phyloP scores from a whole-genome alignment of 2,888 invertebrate genomes.

The Tridacna crocea region DNA sequence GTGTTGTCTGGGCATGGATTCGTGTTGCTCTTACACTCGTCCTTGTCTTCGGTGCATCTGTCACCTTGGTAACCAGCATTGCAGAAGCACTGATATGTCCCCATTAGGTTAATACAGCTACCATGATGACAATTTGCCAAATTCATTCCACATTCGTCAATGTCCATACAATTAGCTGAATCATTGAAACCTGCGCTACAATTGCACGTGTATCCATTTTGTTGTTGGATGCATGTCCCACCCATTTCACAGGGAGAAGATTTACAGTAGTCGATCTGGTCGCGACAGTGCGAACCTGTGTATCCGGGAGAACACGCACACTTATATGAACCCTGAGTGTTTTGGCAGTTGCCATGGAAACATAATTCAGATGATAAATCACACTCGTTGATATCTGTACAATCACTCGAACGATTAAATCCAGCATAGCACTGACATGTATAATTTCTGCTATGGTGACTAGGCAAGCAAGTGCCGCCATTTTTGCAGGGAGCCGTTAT shows the following conservation, averaged over 20 bases:
- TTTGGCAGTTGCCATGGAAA: constrained; percentile 45
- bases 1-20: constrained; percentile 42
- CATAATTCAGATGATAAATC: constrained; percentile 28
- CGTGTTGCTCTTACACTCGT: constrained; percentile 42
- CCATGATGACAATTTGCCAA: constrained; percentile 24
- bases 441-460: constrained; percentile 44
- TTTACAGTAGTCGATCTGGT: constrained; percentile 19
- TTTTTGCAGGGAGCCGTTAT: constrained; percentile 38
- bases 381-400: constrained; percentile 69
- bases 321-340: constrained; percentile 41
- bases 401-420: constrained; percentile 41
- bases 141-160: constrained; percentile 40
- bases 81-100: constrained; percentile 52
- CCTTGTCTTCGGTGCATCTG: constrained; percentile 35
- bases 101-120: constrained; percentile 39
- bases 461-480: constrained; percentile 39
- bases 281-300: constrained; percentile 38
- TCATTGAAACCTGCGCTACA: constrained; percentile 53
- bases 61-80: constrained; percentile 42
- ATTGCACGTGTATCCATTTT: constrained; percentile 44
- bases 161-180: constrained; percentile 40
- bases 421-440: constrained; percentile 53
- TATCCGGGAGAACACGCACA: constrained; percentile 39
- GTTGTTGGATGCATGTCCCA: constrained; percentile 51
- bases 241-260: constrained; percentile 41